Base-by-base conservation (phyloP, 2,113 vertebrate genomes). In the Pagrus major region DNA sequence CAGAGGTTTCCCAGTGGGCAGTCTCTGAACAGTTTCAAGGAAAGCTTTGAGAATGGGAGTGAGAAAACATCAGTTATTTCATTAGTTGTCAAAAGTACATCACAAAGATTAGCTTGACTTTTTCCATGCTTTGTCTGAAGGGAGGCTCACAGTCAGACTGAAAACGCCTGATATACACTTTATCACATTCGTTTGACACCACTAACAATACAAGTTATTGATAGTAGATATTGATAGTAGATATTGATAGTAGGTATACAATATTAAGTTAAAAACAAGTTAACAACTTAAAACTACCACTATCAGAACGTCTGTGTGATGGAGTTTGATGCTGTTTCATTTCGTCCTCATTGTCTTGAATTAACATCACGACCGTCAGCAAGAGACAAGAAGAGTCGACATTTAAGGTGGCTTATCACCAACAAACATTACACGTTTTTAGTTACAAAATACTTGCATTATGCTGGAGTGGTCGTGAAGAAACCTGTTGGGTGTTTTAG, bases 341-440 rank as follows among this genome's bases (percentile, higher is more conserved):
- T 1, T 91, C 85, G 39, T 83, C 75, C 9, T 31, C 12, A 15
- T 88, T 68, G 73, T 92, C 83, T 51, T 85, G 67, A 11, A 93
- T 82, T 64, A 89, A 93, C 21, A 54, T 68, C 77, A 82, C 76
- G 71, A 90, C 6, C 52, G 56, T 54, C 21, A 64, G 35, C 39
- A 21, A 64, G 23, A 39, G 44, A 18, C 12, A 31, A 31, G 20
- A 15, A n/a, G 9, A 51, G 35, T 18, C 16, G 42, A 42, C 16
- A 47, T 59, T 46, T 14, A 9, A 4, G 31, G 27, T 16, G 4
- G 25, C 15, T 27, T 27, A 9, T 20, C 21, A 37, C n/a, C 23
- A 37, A 47, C 47, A 25, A 9, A 3, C 11, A n/a, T 18, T 23
- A 2, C 9, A 46, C 20, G 20, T 47, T 58, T 31, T 33, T 33